Evolutionary conservation across 2,888 invertebrate species (phyloP).

Genomic region (Mechanitis mazaeus): DNA sequence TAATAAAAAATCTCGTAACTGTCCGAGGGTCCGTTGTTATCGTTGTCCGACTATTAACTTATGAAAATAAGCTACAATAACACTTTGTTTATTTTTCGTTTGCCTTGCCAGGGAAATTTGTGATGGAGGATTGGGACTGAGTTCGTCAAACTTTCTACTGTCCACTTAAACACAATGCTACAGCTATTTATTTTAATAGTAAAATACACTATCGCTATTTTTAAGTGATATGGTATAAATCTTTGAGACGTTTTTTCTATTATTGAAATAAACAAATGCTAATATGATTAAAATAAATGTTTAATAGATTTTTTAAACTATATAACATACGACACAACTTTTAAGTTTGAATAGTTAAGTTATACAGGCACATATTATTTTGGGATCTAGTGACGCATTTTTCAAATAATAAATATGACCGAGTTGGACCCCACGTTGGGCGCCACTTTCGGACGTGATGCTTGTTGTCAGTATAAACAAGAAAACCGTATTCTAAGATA

Average conservation of each 20-base stretch:
- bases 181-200: background rate
- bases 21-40: slow-evolving; percentile 38
- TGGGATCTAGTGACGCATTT: slow-evolving; percentile 34
- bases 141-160: slow-evolving; percentile 40
- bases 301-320: background rate
- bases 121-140: slow-evolving; percentile 49
- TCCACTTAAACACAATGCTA: background rate
- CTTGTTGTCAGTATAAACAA: slow-evolving; percentile 60
- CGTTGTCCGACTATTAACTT: slow-evolving; percentile 63
- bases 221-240: too few relatives aligned
- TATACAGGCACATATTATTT: slow-evolving; percentile 23
- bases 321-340: too few relatives aligned
- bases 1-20: slow-evolving; percentile 39
- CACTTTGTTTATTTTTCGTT: slow-evolving; percentile 73
- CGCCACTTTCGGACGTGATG: slow-evolving; percentile 45
- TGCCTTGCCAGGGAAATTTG: slow-evolving; percentile 64
- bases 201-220: too few relatives aligned
- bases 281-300: too few relatives aligned
- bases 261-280: too few relatives aligned
- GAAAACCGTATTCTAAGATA: slow-evolving; percentile 24
- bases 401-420: slow-evolving; percentile 47
- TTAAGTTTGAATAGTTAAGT: background rate
- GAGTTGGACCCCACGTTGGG: slow-evolving; percentile 40
- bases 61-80: slow-evolving; percentile 76
- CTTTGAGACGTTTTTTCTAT: too few relatives aligned